Base-by-base conservation (phyloP, 2,113 vertebrate genomes). In the Leucopsar rothschildi region DNA sequence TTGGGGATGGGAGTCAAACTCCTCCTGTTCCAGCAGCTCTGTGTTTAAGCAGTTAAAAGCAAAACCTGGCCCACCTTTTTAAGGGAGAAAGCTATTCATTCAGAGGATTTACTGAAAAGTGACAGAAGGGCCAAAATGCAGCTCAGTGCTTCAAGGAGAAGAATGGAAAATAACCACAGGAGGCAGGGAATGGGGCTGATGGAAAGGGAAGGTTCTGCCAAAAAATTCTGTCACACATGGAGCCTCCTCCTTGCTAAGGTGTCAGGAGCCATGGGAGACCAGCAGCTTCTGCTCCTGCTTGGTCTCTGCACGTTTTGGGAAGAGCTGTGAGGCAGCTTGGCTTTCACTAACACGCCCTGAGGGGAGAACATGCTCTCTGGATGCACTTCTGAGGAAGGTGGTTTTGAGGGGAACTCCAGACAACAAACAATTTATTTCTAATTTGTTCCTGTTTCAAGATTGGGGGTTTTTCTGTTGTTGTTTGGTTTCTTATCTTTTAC, bases 151-250 rank as follows among this genome's bases (percentile, higher is more conserved):
- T 89, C 31, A 56, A 86, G 69, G 78, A 47, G 71, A 69, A 45
- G 17, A 44, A 29, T 8, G 23, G 61, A 29, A 73, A 70, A 70
- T 28, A 89, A 61, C n/a, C 77, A 14, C 4, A 1, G 60, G 25
- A 14, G 0, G 0, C 57, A 15, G 21, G 44, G 45, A 73, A 69
- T 4, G 52, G 52, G 61, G 37, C 12, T 2, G 53, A 24, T 0
- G 52, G 83, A 68, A 77, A 59, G 61, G 35, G 31, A 57, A 49
- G 40, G 52, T 13, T 76, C 64, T 47, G 47, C 25, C 78, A 18
- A 13, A 57, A 35, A 59, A 42, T 78, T 57, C 33, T 47, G 73
- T 78, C 6, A 0, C 53, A 31, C 20, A 3, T 10, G 8, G 27
- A 52, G 7, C 22, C 15, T 40, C 63, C 61, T 57, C n/a, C 55